Evolutionary conservation across 2,113 vertebrate genomes (phyloP), one percentile per base, ranked within the genome.

Genomic region (Copsychus sechellarum): DNA sequence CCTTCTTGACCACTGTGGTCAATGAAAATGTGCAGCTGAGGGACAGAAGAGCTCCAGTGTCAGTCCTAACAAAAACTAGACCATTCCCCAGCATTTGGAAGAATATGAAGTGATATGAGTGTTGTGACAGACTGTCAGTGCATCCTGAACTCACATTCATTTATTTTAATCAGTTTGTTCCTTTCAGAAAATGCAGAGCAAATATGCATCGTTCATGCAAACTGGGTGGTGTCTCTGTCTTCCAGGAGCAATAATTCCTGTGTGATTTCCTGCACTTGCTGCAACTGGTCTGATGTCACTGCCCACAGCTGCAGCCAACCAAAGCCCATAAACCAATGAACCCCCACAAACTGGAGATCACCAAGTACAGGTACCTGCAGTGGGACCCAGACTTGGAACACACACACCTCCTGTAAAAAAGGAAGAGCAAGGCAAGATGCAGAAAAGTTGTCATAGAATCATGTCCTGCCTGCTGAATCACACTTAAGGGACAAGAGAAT

Each of bases 131-230:
- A 70, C 21, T 4, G 11, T 9, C 36, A 65, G 43, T 12, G 61
- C 0, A 0, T 60, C 40, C 54, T 40, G 12, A 88, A 34, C 14
- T 81, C 6, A 1, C 1, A 9, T 45, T 47, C 12, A 43, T 36
- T 50, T 40, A 33, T 34, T 77, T 81, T 28, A 69, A 56, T 47
- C 2, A 11, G 5, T 57, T 73, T 43, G 18, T 34, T 88, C 15
- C 45, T 50, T 70, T 61, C 36, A 70, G 42, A 64, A 85, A 64
- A 51, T 10, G 19, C 24, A 15, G 8, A 33, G 1, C 38, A 81
- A 70, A 70, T 20, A 60, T 4, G 4, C 21, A 81, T 18, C 6
- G 4, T 29, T 85, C 51, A 33, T 28, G 36, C 14, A 73, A 60
- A 47, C 9, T 12, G 15, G 4, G 12, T 42, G 23, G 6, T 79